These are phyloP conservation scores for Rhopalosiphum padi DNA, from an alignment of 1,140 invertebrate genomes.

Conservation along the genomic window DNA sequence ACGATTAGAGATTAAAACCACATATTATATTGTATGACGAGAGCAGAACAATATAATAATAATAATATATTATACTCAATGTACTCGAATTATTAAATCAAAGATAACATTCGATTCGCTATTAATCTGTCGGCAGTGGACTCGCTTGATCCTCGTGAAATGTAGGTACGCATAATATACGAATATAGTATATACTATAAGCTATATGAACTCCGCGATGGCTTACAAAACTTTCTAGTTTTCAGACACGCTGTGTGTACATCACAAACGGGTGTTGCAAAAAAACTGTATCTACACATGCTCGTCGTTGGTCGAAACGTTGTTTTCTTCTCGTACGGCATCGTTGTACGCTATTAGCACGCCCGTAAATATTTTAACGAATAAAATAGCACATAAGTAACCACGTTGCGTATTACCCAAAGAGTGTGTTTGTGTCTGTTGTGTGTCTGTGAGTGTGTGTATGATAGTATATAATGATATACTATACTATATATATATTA, in stretches of 20 bases:
- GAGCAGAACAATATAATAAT: neutral
- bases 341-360: neutral
- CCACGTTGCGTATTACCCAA: neutral
- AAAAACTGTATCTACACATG: neutral
- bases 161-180: too few relatives aligned
- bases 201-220: neutral
- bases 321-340: neutral
- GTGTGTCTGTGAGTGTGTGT: neutral
- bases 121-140: neutral
- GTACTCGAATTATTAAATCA: neutral
- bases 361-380: neutral
- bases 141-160: neutral
- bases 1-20: neutral
- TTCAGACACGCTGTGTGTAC: neutral
- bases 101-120: neutral
- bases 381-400: neutral
- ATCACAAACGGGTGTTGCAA: neutral
- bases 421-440: neutral
- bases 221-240: neutral
- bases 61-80: neutral
- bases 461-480: neutral
- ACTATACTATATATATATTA: neutral
- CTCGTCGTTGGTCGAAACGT: neutral
- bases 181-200: too few relatives aligned
- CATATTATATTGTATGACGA: neutral